phyloP scores from a whole-genome alignment of 2,888 invertebrate species.

The Eurytoma adleriae region DNA sequence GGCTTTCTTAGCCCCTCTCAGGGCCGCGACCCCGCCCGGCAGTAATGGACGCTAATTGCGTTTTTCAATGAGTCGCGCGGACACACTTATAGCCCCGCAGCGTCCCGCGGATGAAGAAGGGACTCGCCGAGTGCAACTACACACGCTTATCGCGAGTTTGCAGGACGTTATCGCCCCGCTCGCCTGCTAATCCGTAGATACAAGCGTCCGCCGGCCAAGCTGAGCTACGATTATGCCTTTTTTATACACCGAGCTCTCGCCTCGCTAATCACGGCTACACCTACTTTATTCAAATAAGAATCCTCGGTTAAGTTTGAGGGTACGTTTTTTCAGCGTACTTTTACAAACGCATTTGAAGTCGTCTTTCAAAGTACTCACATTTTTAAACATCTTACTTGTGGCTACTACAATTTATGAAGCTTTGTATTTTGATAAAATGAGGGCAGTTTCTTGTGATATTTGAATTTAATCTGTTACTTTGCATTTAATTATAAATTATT shows the following conservation, averaged over 20 bases:
- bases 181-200: constrained; percentile 2
- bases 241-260: not conserved
- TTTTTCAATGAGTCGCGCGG: constrained; percentile 41
- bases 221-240: constrained; percentile 10
- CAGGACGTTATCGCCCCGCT: constrained; percentile 26
- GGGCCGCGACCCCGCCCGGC: not conserved
- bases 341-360: no score
- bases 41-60: constrained; percentile 46
- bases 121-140: not conserved
- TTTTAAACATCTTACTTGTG: no score
- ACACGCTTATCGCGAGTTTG: constrained; percentile 33
- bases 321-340: no score
- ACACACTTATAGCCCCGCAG: not conserved
- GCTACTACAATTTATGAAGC: no score
- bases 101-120: not conserved
- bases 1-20: not conserved
- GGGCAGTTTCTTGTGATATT: no score
- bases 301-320: not conserved
- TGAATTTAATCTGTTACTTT: no score
- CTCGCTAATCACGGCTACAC: not conserved
- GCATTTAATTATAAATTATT: no score
- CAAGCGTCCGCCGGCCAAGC: not conserved
- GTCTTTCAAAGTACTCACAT: no score
- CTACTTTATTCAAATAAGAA: constrained; percentile 6
- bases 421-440: no score